Conservation (phyloP, 2,797 vertebrate species). For the Emys orbicularis region DNA sequence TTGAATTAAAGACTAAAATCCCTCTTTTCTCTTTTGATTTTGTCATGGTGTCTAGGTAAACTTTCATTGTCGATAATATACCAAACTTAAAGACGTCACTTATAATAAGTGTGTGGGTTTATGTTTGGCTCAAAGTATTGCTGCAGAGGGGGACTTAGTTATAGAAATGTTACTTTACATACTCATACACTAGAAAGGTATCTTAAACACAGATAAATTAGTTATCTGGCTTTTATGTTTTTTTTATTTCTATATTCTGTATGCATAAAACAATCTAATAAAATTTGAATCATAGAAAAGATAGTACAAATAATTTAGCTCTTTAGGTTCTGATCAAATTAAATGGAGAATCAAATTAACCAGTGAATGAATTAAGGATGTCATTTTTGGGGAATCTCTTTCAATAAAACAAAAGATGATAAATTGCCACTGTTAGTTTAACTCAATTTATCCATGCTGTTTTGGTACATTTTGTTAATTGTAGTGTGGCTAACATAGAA, state of each 20-base stretch:
- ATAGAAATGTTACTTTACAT: neutral
- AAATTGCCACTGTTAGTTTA: neutral
- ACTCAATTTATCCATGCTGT: neutral
- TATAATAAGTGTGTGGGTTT: neutral
- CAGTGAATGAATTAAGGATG: accelerated
- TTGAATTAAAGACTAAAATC: neutral
- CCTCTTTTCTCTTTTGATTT: neutral
- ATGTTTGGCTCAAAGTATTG: neutral
- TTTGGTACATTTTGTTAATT: neutral
- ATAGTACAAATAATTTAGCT: neutral
- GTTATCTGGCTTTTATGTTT: neutral
- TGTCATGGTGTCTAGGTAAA: neutral
- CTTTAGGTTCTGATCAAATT: neutral
- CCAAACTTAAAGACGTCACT: too few relatives aligned
- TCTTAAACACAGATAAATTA: neutral
- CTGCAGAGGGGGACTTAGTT: neutral
- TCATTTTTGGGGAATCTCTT: neutral
- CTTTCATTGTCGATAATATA: neutral
- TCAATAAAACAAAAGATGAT: neutral
- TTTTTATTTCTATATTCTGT: neutral
- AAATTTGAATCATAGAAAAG: neutral
- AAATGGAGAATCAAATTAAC: neutral
- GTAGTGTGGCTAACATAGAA: neutral
- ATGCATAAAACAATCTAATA: neutral
- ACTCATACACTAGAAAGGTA: neutral